Percentiles rank a stretch among this genome's conserved stretches.
Evolutionary conservation across 2,888 invertebrate species (phyloP).

Genomic region (Baronia brevicornis): DNA sequence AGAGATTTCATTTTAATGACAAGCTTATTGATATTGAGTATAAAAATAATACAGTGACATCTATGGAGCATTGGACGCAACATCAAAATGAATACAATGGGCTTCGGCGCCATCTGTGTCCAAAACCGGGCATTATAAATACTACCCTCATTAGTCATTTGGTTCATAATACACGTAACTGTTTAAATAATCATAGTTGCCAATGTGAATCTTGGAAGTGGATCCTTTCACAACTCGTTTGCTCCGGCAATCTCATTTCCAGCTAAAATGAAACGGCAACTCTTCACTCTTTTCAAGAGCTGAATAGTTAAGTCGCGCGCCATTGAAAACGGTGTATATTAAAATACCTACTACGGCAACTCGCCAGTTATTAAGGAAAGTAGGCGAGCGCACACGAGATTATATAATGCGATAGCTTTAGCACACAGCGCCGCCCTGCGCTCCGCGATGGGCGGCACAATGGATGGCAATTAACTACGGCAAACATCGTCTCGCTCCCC

Average conservation of each 20-base stretch:
- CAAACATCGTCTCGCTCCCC: conserved; percentile 35
- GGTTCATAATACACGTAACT: too few species aligned
- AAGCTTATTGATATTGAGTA: too few species aligned
- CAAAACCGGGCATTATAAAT: too few species aligned
- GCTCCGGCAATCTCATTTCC: conserved; percentile 11
- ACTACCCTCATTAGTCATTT: too few species aligned
- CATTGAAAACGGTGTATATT: conserved; percentile 21
- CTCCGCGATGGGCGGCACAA: conserved; percentile 29
- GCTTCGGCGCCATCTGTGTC: too few species aligned
- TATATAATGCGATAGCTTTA: conserved; percentile 24
- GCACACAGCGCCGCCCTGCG: conserved; percentile 10
- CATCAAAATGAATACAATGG: too few species aligned
- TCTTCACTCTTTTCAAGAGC: conserved; percentile 9
- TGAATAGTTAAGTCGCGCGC: conserved; percentile 14
- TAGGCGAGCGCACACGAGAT: conserved; percentile 18
- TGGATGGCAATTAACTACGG: conserved; percentile 39
- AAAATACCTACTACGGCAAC: conserved; percentile 20
- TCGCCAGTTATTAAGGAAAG: conserved; percentile 18
- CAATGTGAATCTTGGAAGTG: too few species aligned
- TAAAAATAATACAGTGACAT: too few species aligned
- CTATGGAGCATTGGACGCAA: too few species aligned
- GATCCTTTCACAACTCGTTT: conserved; percentile 7
- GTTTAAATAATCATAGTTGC: too few species aligned
- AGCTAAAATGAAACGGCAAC: conserved; percentile 14
- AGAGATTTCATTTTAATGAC: too few species aligned